Percentiles rank a stretch among this genome's conserved stretches.
Conservation (phyloP, 2,797 vertebrate species). For the Crenichthys baileyi region DNA sequence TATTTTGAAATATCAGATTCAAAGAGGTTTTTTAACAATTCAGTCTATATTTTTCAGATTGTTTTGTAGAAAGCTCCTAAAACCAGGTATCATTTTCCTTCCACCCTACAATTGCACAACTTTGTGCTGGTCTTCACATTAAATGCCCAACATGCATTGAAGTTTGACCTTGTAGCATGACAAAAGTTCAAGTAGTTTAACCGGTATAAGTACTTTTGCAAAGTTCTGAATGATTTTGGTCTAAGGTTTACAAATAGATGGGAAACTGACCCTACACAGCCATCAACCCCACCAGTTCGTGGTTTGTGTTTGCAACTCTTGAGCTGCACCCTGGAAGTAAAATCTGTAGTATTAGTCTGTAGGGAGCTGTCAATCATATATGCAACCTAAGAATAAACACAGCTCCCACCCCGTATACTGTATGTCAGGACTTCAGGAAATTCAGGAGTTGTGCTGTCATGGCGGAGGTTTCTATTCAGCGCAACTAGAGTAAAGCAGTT, state of each 20-base stretch:
- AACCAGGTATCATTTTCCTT: not conserved
- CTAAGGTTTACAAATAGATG: not conserved
- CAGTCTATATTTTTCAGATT: not conserved
- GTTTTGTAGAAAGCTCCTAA: not conserved
- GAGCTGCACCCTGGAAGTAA: not conserved
- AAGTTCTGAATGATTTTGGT: not conserved
- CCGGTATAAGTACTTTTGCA: not conserved
- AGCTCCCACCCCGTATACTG: not conserved
- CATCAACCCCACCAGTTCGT: not conserved
- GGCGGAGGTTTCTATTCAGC: constrained; percentile 1
- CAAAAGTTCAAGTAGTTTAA: not conserved
- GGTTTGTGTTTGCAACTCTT: not conserved
- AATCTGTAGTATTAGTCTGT: not conserved
- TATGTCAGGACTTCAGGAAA: not conserved
- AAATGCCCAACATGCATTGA: not conserved
- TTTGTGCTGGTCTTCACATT: not conserved
- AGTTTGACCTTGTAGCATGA: not conserved
- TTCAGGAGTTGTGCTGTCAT: not conserved
- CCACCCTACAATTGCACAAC: not conserved
- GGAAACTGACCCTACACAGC: not conserved
- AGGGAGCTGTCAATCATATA: not conserved
- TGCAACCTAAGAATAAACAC: not conserved
- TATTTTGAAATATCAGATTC: not conserved
- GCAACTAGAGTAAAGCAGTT: not conserved
- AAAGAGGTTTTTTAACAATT: not conserved